phyloP scores from a whole-genome alignment of 2,797 vertebrate genomes.

The Chloroceryle inda region DNA sequence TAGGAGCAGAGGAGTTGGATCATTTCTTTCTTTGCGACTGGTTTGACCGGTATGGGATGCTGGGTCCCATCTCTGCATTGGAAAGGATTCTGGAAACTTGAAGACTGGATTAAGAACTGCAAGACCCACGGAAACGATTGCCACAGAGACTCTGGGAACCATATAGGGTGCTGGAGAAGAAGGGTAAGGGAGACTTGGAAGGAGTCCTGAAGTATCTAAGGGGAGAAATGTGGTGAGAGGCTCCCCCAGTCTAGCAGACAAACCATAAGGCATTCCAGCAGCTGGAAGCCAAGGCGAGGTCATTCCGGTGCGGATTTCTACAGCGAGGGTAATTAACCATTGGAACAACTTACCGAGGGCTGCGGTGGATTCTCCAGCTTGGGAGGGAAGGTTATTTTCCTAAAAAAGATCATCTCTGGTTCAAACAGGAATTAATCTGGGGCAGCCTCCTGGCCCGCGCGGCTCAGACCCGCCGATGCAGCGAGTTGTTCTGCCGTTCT shows the following conservation, averaged over 20 bases:
- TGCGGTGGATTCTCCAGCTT: neutral
- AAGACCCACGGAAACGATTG: neutral
- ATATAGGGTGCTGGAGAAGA: neutral
- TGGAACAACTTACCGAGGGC: conserved; percentile 21
- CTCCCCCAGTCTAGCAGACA: neutral
- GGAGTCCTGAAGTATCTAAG: neutral
- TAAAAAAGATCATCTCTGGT: neutral
- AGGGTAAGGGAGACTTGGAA: neutral
- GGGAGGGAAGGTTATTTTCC: neutral
- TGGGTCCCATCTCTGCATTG: neutral
- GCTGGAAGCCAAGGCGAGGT: neutral
- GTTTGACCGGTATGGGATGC: neutral
- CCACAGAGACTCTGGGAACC: neutral
- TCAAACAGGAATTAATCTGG: neutral
- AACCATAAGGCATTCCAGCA: neutral
- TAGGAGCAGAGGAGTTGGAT: neutral
- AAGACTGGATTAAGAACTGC: neutral
- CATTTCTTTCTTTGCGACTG: neutral
- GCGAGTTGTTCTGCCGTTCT: neutral
- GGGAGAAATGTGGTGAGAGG: neutral
- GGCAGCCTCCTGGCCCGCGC: neutral
- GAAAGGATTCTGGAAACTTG: neutral
- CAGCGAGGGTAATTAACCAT: neutral
- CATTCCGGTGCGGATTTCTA: neutral
- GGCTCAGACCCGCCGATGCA: accelerated